Evolutionary conservation across 1,140 invertebrate species (phyloP), one percentile per base, ranked within the genome.

Genomic region (Halyomorpha halys): DNA sequence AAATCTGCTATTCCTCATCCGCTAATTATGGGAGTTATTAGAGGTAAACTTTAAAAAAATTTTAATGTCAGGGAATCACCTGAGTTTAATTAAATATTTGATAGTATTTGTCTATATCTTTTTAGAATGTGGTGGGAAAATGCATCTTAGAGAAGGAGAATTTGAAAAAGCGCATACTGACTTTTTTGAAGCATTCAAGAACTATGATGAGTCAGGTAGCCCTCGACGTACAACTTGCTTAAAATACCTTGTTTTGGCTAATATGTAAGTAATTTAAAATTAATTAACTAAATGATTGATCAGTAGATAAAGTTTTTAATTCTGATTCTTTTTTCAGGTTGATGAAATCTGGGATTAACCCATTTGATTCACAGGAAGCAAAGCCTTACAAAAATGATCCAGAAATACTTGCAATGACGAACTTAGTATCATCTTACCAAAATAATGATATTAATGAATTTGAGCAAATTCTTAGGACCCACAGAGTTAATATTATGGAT

Each of bases 121-220:
- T 78, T 47, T 71, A 91, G 96, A 99, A 81, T 99, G 96, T 79
- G 97, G 97, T 25, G 97, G 97, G 0, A 99, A 99, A 79, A 99
- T 99, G 97, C 97, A 99, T 79, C 77, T 99, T 44, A 82, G 97
- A 56, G 96, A 99, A 80, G 94, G 93, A 18, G 94, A 98, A 78
- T 99, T 98, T 77, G 95, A 98, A 74, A 94, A 97, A 76, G 96
- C 97, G 8, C 95, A 99, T 74, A 98, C 94, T 3, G 97, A 99
- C 74, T 99, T 99, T 76, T 99, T 99, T 78, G 96, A 99, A 78
- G 97, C 97, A 3, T 99, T 99, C 75, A 99, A 99, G 80, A 99
- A 99, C 77, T 99, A 99, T 74, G 97, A 99, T 81, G 97, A 99
- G 78, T 97, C 94, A 45, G 97, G 97, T n/a, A 97, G 91, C 70